phyloP scores from a whole-genome alignment of 2,797 vertebrate genomes.

The Ceyx erithaca region DNA sequence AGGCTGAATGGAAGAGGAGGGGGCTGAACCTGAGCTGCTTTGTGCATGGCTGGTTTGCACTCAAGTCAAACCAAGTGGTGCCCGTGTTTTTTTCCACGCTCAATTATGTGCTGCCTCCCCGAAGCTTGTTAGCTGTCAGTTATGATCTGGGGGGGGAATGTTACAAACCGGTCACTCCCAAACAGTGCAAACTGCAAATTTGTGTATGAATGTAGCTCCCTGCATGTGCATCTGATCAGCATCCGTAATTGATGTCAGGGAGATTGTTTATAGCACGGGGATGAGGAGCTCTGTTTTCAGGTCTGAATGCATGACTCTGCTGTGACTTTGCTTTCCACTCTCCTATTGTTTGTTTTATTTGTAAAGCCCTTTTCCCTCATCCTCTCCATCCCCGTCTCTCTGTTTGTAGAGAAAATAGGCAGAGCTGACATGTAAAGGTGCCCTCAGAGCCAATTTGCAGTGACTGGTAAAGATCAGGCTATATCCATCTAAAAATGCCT shows the following conservation, averaged over 20 bases:
- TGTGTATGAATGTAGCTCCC: constrained; percentile 10
- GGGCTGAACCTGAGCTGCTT: background rate
- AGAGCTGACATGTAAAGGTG: constrained; percentile 68
- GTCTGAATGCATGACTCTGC: background rate
- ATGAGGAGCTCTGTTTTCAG: background rate
- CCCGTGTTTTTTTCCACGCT: background rate
- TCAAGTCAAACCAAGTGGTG: background rate
- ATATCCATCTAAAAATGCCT: constrained; percentile 54
- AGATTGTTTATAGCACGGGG: constrained; percentile 11
- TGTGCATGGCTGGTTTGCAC: background rate
- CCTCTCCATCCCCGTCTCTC: constrained; percentile 6
- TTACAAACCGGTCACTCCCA: background rate
- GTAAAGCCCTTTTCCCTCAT: constrained; percentile 17
- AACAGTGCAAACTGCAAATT: background rate
- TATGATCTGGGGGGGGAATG: background rate
- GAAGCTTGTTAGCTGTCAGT: background rate
- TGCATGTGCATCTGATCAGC: background rate
- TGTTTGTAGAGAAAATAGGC: constrained; percentile 43
- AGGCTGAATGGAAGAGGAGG: background rate
- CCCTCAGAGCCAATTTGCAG: constrained; percentile 68
- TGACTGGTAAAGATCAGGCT: constrained; percentile 55
- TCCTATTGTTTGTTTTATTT: constrained; percentile 44
- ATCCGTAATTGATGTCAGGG: constrained; percentile 25
- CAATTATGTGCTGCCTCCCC: background rate
- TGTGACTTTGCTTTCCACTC: constrained; percentile 2